A percentile compares a stretch with the other conserved stretches of the same genome.
Conservation (phyloP, 2,797 vertebrate genomes). For the Argya squamiceps region DNA sequence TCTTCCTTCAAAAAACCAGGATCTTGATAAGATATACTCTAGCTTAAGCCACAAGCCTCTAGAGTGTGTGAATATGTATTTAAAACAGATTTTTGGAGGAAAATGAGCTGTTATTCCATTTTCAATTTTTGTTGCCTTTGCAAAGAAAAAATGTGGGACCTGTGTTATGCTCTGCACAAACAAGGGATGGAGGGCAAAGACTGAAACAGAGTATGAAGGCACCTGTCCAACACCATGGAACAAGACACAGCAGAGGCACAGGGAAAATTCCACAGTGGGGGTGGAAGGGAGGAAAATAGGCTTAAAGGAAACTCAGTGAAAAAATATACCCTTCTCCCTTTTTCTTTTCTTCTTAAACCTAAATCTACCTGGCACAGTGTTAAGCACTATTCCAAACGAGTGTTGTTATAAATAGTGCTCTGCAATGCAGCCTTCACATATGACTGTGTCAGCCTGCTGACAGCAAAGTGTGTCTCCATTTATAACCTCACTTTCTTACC, state of each 20-base stretch:
- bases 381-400: not conserved
- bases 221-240: not conserved
- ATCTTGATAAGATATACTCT: not conserved
- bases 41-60: not conserved
- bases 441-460: not conserved
- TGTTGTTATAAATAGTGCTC: conserved; percentile 38
- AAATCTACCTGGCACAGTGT: not conserved
- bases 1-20: not conserved
- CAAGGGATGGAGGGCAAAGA: not conserved
- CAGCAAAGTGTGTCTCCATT: conserved; percentile 16
- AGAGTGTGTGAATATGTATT: not conserved
- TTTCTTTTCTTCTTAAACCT: not conserved
- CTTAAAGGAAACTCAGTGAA: not conserved
- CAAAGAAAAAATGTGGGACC: not conserved
- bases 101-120: not conserved
- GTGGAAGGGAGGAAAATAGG: not conserved
- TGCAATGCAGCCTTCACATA: conserved; percentile 1
- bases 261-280: not conserved
- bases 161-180: not conserved
- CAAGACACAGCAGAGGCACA: not conserved
- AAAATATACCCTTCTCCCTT: not conserved
- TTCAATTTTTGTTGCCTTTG: not conserved
- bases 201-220: rapidly evolving
- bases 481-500: conserved; percentile 21
- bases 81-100: not conserved